Evolutionary conservation across 2,113 vertebrate genomes (phyloP), one percentile per base, ranked within the genome.

Genomic region (Brienomyrus brachyistius): DNA sequence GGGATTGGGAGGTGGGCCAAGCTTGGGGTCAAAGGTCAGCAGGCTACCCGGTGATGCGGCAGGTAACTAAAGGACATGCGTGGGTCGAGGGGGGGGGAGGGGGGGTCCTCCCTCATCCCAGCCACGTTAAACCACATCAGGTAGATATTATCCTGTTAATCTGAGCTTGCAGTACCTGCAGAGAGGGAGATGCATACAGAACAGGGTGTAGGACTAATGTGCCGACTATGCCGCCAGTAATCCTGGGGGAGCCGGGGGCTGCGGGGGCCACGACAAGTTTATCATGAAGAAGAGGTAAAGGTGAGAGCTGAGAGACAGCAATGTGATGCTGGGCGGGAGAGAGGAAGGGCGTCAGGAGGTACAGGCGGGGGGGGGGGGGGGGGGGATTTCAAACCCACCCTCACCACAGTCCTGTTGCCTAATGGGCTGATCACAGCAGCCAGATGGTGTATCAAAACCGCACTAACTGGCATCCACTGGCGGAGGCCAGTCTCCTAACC

Each of bases 381-480:
- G 43, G 43, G 47, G 62, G n/a, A 51, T 23, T 96, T 96, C 96
- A 95, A 96, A 96, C 96, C 95, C 96, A 95, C 94, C 94, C 93
- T n/a, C 80, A 93, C 95, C 95, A 94, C 95, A 96, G 96, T 95
- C 96, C 95, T 96, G 96, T 94, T 94, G 51, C 4, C 85, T 88
- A 90, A 90, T 82, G 83, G 77, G 27, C 48, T 74, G 85, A 88
- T 83, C 70, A 90, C 86, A 88, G 91, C 43, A 70, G 66, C 48
- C 87, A 74, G 21, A 90, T 51, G 82, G 87, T 74, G 31, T 31
- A 88, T 88, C 66, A 83, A 84, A 82, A 48, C 66, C 40, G 31
- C 3, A 66, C 54, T 40, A 89, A 88, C 87, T 86, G 31, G 48
- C 10, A 70, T 27, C n/a, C n/a, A 9, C 56, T 5, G 52, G 45